Evolutionary conservation across 1,140 invertebrate genomes (phyloP).

Genomic region (Batillaria attramentaria): DNA sequence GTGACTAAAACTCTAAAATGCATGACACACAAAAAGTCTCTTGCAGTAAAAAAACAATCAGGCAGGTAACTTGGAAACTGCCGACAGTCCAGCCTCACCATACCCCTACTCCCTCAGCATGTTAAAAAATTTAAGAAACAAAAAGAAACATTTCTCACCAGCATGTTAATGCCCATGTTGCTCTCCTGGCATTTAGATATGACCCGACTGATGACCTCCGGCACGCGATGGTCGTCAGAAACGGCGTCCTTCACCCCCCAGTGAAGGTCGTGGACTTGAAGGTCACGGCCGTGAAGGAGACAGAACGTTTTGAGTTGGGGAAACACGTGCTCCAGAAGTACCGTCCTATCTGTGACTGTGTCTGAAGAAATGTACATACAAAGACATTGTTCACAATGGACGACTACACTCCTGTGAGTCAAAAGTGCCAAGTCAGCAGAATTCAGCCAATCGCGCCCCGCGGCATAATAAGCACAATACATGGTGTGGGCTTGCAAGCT

Average conservation of each 20-base stretch:
- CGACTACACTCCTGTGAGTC: too few species aligned
- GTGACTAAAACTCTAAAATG: too few species aligned
- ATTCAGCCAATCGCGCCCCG: too few species aligned
- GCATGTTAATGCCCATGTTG: constrained; percentile 96
- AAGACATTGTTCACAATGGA: background rate
- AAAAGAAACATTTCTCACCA: constrained; percentile 74
- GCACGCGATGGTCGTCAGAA: constrained; percentile 97
- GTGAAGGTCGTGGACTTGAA: constrained; percentile 88
- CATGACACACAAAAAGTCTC: too few species aligned
- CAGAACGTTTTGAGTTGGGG: constrained; percentile 96
- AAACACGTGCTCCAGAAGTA: constrained; percentile 79
- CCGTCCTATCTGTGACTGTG: constrained; percentile 56
- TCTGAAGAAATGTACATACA: too few species aligned
- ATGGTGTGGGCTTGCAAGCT: background rate
- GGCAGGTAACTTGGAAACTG: too few species aligned
- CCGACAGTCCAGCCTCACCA: too few species aligned
- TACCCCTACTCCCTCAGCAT: too few species aligned
- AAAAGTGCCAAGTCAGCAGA: too few species aligned
- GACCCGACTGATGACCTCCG: constrained; percentile 94
- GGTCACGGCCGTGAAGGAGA: constrained; percentile 71
- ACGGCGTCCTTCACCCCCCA: constrained; percentile 93
- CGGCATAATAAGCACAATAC: too few species aligned
- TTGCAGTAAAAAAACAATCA: too few species aligned
- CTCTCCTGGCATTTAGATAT: constrained; percentile 94
- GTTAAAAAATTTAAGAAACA: too few species aligned